These are phyloP conservation scores for Cepphus grylle DNA, from an alignment of 2,113 vertebrate species.

Conservation along the genomic window DNA sequence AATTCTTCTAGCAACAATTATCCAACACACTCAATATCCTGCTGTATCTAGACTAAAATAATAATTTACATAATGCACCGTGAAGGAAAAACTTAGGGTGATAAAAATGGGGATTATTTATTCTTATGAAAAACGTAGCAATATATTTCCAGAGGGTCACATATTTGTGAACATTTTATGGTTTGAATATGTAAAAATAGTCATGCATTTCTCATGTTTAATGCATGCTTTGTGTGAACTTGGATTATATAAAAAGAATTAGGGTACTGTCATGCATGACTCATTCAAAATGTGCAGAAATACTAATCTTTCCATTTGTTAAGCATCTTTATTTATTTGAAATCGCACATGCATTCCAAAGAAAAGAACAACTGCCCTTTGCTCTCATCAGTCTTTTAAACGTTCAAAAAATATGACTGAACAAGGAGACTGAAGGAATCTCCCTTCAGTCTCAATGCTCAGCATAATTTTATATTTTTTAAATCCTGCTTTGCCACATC, in stretches of 20 bases:
- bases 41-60: neutral
- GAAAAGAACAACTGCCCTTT: neutral
- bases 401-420: neutral
- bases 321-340: conserved; percentile 41
- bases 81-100: neutral
- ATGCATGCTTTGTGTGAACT: neutral
- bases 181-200: conserved; percentile 29
- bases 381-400: neutral
- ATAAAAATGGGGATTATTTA: neutral
- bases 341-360: conserved; percentile 21
- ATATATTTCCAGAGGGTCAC: neutral
- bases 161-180: neutral
- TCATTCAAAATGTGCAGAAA: conserved; percentile 40
- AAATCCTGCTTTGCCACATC: neutral
- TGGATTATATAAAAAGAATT: conserved; percentile 1
- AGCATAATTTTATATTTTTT: neutral
- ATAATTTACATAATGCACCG: neutral
- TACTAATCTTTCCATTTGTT: conserved; percentile 49
- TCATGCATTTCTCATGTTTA: neutral
- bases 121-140: neutral
- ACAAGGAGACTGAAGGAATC: neutral
- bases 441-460: neutral
- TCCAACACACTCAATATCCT: neutral
- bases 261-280: conserved; percentile 4
- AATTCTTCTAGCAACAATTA: neutral